phyloP scores from a whole-genome alignment of 2,113 vertebrate genomes.

The Phaethon lepturus region DNA sequence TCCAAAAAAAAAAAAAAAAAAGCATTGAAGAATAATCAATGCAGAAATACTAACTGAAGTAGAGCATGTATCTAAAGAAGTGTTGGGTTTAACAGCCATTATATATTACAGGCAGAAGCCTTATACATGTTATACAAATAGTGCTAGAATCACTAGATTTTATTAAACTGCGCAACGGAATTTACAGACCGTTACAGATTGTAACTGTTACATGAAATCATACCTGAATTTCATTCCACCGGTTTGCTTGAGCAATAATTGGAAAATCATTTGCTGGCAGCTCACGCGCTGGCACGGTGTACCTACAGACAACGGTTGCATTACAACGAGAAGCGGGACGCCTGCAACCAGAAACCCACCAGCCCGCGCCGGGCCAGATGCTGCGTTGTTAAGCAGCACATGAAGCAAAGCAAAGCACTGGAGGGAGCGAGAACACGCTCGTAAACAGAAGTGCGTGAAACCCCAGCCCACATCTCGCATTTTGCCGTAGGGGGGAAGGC shows the following conservation, averaged over 20 bases:
- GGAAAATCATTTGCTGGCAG: constrained; percentile 56
- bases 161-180: neutral
- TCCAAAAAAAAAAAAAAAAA: neutral
- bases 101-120: neutral
- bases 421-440: neutral
- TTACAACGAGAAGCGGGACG: constrained; percentile 41
- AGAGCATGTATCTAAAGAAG: neutral
- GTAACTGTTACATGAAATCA: constrained; percentile 18
- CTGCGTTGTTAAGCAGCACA: constrained; percentile 11
- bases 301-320: constrained; percentile 35
- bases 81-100: neutral
- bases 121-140: neutral
- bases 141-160: neutral
- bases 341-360: constrained; percentile 22
- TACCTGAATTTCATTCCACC: constrained; percentile 37
- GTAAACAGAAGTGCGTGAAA: neutral
- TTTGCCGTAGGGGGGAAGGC: neutral
- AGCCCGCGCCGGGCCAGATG: neutral
- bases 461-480: neutral
- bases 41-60: neutral
- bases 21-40: neutral
- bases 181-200: neutral
- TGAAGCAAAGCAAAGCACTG: constrained; percentile 31
- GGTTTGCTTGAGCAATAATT: constrained; percentile 38
- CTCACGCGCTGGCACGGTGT: constrained; percentile 5